Conservation (phyloP, 2,888 invertebrate species). For the Elaeidobius kamerunicus region DNA sequence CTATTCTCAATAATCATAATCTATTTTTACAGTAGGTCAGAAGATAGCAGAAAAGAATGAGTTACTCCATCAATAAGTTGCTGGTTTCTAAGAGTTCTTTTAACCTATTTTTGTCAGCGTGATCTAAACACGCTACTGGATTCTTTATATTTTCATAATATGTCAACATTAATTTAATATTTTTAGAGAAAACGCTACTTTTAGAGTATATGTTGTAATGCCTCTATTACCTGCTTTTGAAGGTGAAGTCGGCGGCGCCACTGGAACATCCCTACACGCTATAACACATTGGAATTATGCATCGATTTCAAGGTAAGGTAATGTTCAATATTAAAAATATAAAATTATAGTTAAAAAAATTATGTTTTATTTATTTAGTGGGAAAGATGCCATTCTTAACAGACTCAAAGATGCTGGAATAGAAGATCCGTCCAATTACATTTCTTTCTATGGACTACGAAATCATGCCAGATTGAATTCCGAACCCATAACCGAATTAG, state of each 20-base stretch:
- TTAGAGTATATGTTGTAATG: slow-evolving; percentile 92
- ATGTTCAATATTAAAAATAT: no score
- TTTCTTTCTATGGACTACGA: slow-evolving; percentile 88
- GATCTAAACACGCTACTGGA: no score
- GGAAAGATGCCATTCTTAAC: slow-evolving; percentile 78
- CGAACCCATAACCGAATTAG: slow-evolving; percentile 84
- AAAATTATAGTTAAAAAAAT: no score
- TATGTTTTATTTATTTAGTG: slow-evolving; percentile 55
- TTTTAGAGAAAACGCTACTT: slow-evolving; percentile 66
- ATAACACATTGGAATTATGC: slow-evolving; percentile 97
- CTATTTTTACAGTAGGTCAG: no score
- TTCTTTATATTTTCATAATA: no score
- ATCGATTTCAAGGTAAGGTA: slow-evolving; percentile 79
- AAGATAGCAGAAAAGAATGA: no score
- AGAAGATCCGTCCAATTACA: slow-evolving; percentile 77
- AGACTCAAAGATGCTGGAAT: slow-evolving; percentile 76
- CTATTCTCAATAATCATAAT: no score
- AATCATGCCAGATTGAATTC: slow-evolving; percentile 76
- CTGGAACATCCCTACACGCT: slow-evolving; percentile 86
- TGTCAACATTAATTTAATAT: no score
- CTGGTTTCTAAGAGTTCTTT: no score
- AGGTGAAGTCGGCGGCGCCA: slow-evolving; percentile 88
- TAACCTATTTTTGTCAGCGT: no score
- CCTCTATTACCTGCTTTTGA: slow-evolving; percentile 94
- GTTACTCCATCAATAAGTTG: no score